Conservation (phyloP, 2,888 invertebrate species). For the Pammene fasciana region DNA sequence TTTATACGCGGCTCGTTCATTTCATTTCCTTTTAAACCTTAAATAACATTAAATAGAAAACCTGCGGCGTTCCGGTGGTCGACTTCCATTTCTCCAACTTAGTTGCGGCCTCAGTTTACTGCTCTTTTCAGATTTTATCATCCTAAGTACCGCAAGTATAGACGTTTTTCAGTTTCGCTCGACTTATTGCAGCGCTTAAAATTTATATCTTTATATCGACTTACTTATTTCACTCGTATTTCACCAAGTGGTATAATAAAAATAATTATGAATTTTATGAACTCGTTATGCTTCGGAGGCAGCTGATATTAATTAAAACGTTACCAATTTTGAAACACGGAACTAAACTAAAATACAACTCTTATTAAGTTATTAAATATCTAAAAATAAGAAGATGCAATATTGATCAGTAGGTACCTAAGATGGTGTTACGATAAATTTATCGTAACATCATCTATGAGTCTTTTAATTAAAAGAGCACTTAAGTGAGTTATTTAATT, state of each 20-base stretch:
- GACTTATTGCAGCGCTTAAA: conserved; percentile 4
- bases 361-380: no score
- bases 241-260: conserved; percentile 17
- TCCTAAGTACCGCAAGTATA: conserved; percentile 10
- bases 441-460: no score
- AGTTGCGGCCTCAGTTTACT: conserved; percentile 14
- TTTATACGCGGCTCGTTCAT: not conserved
- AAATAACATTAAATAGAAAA: conserved; percentile 3
- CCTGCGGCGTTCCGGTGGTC: not conserved
- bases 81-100: conserved; percentile 17
- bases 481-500: no score
- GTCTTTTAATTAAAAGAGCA: no score
- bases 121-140: conserved; percentile 16
- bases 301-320: no score
- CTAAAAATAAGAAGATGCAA: no score
- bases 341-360: no score
- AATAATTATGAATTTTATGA: not conserved
- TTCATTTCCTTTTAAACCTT: not conserved
- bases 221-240: not conserved
- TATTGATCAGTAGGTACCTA: no score
- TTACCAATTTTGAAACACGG: no score
- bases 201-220: conserved; percentile 2
- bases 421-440: no score
- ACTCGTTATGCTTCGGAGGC: no score
- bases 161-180: conserved; percentile 7